Evolutionary conservation across 2,797 vertebrate genomes (phyloP), one percentile per base, ranked within the genome.

Genomic region (Hippoglossus hippoglossus): DNA sequence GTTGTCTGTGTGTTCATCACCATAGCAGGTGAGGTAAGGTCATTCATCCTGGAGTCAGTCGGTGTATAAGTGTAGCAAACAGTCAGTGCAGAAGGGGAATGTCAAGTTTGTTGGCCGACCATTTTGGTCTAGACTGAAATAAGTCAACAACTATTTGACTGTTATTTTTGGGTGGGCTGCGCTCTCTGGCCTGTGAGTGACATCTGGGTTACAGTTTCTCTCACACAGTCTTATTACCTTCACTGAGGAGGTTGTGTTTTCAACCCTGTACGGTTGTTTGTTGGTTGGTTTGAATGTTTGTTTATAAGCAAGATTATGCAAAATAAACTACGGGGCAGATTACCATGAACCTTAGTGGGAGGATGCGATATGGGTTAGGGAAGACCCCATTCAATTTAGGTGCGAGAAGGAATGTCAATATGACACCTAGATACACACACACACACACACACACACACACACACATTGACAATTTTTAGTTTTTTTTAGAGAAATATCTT

Each of bases 1-100:
- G 24, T 54, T 71, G 71, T 81, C 71, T 67, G 64, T 31, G 15
- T 44, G 60, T 60, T 31, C 71, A 67, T 82, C 73, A 73, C 44
- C 28, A 19, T 18, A 65, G 64, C 41, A 55, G 54, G 67, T 71
- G 52, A 69, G 6, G 24, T 25, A 5, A 56, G 39, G 62, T 62
- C 72, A 4, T 46, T 46, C 54, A 55, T 60, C 46, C 26, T 31
- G 22, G 34, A 9, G n/a, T 67, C 53, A 68, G 16, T 51, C 11
- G 22, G 11, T 54, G 60, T 18, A 5, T 53, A 75, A 77, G 59
- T 53, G 47, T 58, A 67, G 74, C 28, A 77, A 81, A 73, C 39
- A 52, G 51, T 74, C 63, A 63, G 15, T 21, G 55, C 53, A 47
- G 56, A 36, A 39, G 10, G 18, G 18, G 8, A 46, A 7, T 58